Percentiles rank a stretch among this genome's conserved stretches.
Conservation (phyloP, 1,140 invertebrate species). For the Coptotermes formosanus region DNA sequence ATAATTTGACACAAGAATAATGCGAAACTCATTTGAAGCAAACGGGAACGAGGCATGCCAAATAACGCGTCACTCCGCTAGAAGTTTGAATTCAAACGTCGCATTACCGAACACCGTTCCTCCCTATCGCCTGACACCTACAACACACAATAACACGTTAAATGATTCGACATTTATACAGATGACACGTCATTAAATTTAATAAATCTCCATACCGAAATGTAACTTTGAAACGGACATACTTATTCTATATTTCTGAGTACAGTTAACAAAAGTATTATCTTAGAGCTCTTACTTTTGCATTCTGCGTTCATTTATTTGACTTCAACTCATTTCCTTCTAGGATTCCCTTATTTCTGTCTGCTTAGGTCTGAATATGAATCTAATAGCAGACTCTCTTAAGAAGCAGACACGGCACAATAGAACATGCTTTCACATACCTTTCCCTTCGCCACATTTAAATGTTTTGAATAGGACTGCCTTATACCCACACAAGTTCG, state of each 20-base stretch:
- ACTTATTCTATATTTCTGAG: not conserved
- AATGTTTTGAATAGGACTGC: not conserved
- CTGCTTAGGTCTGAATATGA: not conserved
- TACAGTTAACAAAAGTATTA: not conserved
- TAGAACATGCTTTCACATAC: not conserved
- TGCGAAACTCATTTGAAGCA: too few species aligned
- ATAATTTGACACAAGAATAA: too few species aligned
- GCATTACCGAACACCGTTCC: not conserved
- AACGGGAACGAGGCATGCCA: too few species aligned
- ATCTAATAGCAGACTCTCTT: not conserved
- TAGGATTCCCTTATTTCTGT: not conserved
- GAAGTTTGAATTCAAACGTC: too few species aligned
- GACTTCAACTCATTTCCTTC: not conserved
- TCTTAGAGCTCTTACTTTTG: not conserved
- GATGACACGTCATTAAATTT: not conserved
- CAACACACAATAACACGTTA: not conserved
- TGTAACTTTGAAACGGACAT: not conserved
- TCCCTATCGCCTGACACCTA: not conserved
- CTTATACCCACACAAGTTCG: not conserved
- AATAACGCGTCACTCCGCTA: too few species aligned
- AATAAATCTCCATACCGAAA: not conserved
- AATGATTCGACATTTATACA: not conserved
- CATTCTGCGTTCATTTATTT: constrained; percentile 11
- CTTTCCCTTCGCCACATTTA: not conserved
- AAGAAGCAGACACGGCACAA: not conserved